Evolutionary conservation across 1,140 invertebrate species (phyloP).

Genomic region (Camponotus pennsylvanicus): DNA sequence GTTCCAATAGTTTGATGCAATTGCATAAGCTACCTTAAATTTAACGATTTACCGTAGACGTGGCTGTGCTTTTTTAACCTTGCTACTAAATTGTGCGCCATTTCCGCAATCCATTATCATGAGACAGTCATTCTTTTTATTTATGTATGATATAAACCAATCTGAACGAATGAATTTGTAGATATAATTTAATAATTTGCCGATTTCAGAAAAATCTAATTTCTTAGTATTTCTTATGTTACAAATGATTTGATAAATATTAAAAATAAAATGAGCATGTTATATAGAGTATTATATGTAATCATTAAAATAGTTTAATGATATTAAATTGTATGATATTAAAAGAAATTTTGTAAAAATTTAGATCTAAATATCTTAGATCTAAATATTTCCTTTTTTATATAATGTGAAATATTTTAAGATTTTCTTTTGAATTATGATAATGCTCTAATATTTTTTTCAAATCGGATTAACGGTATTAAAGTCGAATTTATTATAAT

Average conservation of each 20-base stretch:
- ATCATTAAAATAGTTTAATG: not conserved
- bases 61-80: slow-evolving; percentile 61
- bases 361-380: not conserved
- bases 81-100: slow-evolving; percentile 38
- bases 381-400: not conserved
- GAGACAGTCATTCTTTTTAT: slow-evolving; percentile 43
- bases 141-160: not conserved
- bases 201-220: not conserved
- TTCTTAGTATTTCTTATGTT: not conserved
- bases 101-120: slow-evolving; percentile 66
- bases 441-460: not conserved
- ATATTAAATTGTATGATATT: not conserved
- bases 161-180: not conserved
- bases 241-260: not conserved
- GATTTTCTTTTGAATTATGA: not conserved
- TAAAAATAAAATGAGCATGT: not conserved
- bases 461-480: not conserved
- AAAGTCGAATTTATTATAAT: not conserved
- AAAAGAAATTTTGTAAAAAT: not conserved
- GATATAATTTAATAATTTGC: slow-evolving; percentile 9
- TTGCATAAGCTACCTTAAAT: slow-evolving; percentile 60
- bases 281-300: not conserved
- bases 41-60: slow-evolving; percentile 47
- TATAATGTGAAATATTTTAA: not conserved
- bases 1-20: slow-evolving; percentile 13